phyloP scores from a whole-genome alignment of 1,140 invertebrate species.

The Leptestheria dahalacensis region DNA sequence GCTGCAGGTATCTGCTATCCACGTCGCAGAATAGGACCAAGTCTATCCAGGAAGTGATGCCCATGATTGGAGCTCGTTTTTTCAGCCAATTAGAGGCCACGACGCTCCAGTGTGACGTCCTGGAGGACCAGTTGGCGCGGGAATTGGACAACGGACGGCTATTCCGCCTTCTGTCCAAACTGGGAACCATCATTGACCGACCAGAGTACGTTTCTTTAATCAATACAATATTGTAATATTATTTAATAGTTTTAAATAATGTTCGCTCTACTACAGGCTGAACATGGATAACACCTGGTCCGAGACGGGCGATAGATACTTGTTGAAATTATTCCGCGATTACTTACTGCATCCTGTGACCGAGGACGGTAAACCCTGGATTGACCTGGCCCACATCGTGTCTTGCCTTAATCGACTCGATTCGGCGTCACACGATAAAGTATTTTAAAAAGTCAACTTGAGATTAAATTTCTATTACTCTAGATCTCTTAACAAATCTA shows the following conservation, averaged over 20 bases:
- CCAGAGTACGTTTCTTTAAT: conserved; percentile 60
- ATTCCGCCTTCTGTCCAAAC: conserved; percentile 74
- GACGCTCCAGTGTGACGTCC: conserved; percentile 65
- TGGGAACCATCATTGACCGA: conserved; percentile 81
- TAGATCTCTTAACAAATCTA: background rate
- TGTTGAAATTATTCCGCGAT: conserved; percentile 95
- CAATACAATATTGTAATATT: background rate
- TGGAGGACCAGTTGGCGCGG: conserved; percentile 79
- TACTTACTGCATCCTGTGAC: conserved; percentile 90
- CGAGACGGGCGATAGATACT: conserved; percentile 92
- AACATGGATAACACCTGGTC: conserved; percentile 88
- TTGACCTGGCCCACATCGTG: conserved; percentile 89
- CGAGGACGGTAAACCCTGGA: conserved; percentile 80
- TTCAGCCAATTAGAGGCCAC: conserved; percentile 87
- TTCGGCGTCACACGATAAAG: conserved; percentile 72
- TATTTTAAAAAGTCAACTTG: conserved; percentile 26
- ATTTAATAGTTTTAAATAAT: background rate
- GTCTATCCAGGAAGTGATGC: conserved; percentile 91
- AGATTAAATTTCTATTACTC: background rate
- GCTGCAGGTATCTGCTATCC: conserved; percentile 56
- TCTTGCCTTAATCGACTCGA: conserved; percentile 88
- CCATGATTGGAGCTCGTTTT: conserved; percentile 94
- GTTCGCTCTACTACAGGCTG: conserved; percentile 39
- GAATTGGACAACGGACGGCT: conserved; percentile 90
- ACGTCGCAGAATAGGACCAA: conserved; percentile 43